A percentile compares a stretch with the other conserved stretches of the same genome.
Conservation (phyloP, 2,797 vertebrate genomes). For the Alcedo quadribrachys region DNA sequence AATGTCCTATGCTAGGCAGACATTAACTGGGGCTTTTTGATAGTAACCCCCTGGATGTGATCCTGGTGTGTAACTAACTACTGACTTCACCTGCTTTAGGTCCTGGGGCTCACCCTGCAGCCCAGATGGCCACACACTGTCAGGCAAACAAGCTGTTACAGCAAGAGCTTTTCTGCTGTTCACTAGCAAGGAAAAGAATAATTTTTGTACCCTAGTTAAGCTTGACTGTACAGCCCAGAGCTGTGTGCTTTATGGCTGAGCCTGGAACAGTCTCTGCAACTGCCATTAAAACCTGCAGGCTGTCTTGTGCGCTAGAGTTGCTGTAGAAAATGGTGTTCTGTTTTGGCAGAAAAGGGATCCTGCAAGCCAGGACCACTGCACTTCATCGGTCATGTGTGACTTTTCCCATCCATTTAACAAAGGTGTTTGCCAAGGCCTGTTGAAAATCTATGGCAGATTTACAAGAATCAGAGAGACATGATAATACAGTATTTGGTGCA, state of each 20-base stretch:
- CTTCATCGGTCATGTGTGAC: background rate
- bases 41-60: background rate
- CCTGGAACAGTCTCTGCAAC: conserved; percentile 17
- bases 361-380: conserved; percentile 6
- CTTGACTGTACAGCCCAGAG: background rate
- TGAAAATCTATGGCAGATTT: conserved; percentile 9
- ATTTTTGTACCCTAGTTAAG: background rate
- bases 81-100: background rate
- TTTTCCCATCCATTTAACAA: conserved; percentile 16
- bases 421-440: conserved; percentile 26
- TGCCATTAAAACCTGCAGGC: conserved; percentile 30
- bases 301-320: conserved; percentile 25
- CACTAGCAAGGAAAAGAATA: background rate
- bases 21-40: background rate
- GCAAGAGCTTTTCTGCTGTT: background rate
- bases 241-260: conserved; percentile 23
- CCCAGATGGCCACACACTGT: background rate
- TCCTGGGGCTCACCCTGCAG: background rate
- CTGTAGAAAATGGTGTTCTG: conserved; percentile 6
- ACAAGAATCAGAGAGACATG: background rate
- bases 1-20: background rate
- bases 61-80: background rate
- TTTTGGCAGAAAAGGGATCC: conserved; percentile 26
- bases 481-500: background rate
- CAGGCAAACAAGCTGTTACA: background rate